Conservation (phyloP, 2,113 vertebrate genomes). For the Clupea harengus region DNA sequence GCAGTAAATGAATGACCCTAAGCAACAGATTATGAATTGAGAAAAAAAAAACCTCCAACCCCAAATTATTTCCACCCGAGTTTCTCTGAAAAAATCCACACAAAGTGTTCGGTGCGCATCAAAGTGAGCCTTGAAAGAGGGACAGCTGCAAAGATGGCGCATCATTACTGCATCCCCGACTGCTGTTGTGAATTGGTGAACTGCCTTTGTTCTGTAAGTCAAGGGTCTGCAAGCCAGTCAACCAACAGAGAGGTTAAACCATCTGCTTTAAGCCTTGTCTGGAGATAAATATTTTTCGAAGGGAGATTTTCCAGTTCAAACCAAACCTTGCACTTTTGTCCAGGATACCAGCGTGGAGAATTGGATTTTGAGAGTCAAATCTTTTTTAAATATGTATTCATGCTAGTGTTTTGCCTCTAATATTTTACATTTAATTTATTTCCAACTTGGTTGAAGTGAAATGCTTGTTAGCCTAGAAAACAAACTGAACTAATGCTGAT, state of each 20-base stretch:
- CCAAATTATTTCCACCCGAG: neutral
- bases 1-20: constrained; percentile 45
- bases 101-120: neutral
- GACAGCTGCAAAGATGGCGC: neutral
- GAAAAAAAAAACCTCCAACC: neutral
- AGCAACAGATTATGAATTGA: constrained; percentile 24
- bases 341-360: neutral
- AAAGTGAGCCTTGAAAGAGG: neutral
- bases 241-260: neutral
- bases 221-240: neutral
- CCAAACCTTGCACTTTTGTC: neutral
- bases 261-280: neutral
- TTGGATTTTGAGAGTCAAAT: neutral
- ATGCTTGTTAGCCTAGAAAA: neutral
- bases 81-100: neutral
- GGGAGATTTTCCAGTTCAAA: neutral
- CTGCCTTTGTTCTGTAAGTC: neutral
- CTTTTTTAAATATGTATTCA: neutral
- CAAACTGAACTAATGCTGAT: neutral
- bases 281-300: neutral
- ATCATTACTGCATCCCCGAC: neutral
- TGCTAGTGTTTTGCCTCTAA: neutral
- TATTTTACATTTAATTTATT: neutral
- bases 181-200: neutral
- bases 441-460: neutral